A percentile compares a stretch with the other conserved stretches of the same genome.
phyloP scores from a whole-genome alignment of 1,140 invertebrate species.

The Orchestia grillus region DNA sequence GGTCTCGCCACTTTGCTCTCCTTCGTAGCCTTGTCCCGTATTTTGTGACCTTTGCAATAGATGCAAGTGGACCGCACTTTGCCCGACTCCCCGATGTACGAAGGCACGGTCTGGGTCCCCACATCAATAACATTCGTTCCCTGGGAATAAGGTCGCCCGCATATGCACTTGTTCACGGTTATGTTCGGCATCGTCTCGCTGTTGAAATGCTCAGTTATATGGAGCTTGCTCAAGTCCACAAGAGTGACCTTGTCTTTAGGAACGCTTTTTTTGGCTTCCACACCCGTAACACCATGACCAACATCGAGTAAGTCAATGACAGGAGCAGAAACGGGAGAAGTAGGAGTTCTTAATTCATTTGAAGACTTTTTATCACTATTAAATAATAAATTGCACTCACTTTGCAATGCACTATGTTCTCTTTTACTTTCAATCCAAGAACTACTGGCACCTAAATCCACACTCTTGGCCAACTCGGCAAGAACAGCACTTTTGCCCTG shows the following conservation, averaged over 20 bases:
- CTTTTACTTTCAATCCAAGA: neutral
- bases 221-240: neutral
- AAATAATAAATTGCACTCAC: neutral
- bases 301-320: neutral
- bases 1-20: neutral
- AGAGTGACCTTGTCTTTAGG: neutral
- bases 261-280: neutral
- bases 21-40: neutral
- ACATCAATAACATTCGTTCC: slow-evolving; percentile 55
- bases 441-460: neutral
- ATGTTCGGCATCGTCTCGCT: slow-evolving; percentile 3
- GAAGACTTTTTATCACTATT: neutral
- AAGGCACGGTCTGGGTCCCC: slow-evolving; percentile 57
- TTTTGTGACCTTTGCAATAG: slow-evolving; percentile 58
- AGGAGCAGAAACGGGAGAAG: neutral
- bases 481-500: neutral
- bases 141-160: slow-evolving; percentile 18
- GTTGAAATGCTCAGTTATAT: slow-evolving; percentile 20
- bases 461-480: neutral
- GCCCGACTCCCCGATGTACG: slow-evolving; percentile 57
- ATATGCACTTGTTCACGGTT: slow-evolving; percentile 35
- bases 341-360: neutral
- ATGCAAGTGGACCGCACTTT: slow-evolving; percentile 59
- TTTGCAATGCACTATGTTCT: neutral
- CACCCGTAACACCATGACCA: neutral